Evolutionary conservation across 2,797 vertebrate genomes (phyloP).

Genomic region (Catostomus latipinnis): DNA sequence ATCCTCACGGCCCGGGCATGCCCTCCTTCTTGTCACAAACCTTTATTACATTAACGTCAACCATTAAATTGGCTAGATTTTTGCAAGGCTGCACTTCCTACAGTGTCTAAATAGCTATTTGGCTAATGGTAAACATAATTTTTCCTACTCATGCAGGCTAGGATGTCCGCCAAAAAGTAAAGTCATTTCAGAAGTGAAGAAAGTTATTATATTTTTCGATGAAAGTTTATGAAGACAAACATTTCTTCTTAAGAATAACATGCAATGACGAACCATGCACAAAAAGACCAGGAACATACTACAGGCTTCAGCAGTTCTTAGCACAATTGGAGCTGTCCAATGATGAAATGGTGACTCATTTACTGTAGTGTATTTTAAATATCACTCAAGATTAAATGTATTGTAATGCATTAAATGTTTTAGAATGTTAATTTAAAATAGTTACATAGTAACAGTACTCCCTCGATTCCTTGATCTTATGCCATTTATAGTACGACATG

Average conservation of each 20-base stretch:
- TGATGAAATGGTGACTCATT: constrained; percentile 42
- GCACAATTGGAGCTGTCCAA: constrained; percentile 44
- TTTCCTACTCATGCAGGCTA: not conserved
- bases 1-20: no score
- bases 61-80: no score
- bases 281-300: not conserved
- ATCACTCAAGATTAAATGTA: constrained; percentile 28
- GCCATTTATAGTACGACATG: not conserved
- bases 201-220: no score
- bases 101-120: not conserved
- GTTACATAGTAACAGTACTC: not conserved
- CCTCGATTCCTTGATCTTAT: not conserved
- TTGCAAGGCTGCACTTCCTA: no score
- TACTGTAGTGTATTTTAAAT: not conserved
- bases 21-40: no score
- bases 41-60: no score
- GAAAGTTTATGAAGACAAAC: no score
- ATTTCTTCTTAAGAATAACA: no score
- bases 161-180: not conserved
- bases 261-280: no score
- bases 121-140: not conserved
- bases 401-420: constrained; percentile 19
- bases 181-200: no score
- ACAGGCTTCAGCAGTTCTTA: not conserved
- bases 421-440: not conserved